Base-by-base conservation (phyloP, 2,888 invertebrate species). In the Hermaeophaga mercurialis region DNA sequence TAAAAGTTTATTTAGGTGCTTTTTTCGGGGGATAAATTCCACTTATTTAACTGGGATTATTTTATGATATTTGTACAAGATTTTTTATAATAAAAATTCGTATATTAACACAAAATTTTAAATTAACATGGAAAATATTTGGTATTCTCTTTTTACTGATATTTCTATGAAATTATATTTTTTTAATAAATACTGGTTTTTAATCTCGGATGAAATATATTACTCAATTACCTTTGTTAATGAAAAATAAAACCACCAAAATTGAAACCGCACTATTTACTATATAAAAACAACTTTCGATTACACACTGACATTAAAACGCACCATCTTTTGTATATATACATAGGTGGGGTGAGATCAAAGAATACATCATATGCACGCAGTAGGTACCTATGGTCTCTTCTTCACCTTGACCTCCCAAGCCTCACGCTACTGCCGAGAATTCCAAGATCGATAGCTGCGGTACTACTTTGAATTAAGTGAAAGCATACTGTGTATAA, bases 351-450 rank as follows among this genome's bases (percentile, higher is more conserved):
- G 68, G 68, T 60, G 54, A 48, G 43, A 55, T 43, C 39, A 56
- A 58, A 61, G 59, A 61, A 65, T 58, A 64, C 62, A 58, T 50
- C 58, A 31, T 48, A 58, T 56, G 58, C 56, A 47, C 47, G 22
- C 18, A 26, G 55, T 54, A 49, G 31, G 49, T 38, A 24, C 45
- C 41, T 58, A 44, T 58, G 54, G 61, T 64, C 63, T n/a, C n/a
- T 63, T 65, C 62, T 47, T 68, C 46, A 62, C 68, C 68, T 68
- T 68, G 68, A 68, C 68, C 68, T 63, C 66, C 61, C 63, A 59
- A 44, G 28, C 41, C 46, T 38, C 48, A 33, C 18, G 38, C 24
- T 53, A 62, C 56, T 47, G 56, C 36, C 39, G 39, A 61, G 64
- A 62, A 64, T 67, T 60, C 59, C 58, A 66, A 59, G 58, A 56